Evolutionary conservation across 2,113 vertebrate genomes (phyloP).

Genomic region (Lepidothrix coronata): DNA sequence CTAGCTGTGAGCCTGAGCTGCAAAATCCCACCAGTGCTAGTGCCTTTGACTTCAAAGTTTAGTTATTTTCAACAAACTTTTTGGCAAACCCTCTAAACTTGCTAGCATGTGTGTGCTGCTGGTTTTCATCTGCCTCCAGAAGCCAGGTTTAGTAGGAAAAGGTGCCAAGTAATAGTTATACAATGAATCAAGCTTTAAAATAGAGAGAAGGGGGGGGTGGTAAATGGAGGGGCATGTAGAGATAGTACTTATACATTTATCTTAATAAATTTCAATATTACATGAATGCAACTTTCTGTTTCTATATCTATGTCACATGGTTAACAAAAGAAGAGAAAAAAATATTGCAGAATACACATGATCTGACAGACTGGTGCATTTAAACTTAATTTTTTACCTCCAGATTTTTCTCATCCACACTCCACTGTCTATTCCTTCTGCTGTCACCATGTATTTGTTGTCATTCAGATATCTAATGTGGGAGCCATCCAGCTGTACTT

Average conservation of each 20-base stretch:
- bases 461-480: neutral
- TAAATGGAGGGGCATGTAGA: neutral
- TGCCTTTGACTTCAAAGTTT: neutral
- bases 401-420: neutral
- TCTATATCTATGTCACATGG: neutral
- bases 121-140: slow-evolving; percentile 1
- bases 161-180: neutral
- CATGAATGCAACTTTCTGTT: neutral
- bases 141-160: neutral
- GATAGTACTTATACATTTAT: neutral
- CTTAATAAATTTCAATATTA: neutral
- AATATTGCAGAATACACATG: neutral
- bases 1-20: neutral
- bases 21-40: neutral
- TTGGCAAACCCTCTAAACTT: neutral
- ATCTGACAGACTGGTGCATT: neutral
- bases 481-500: neutral
- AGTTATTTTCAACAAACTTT: neutral
- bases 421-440: neutral
- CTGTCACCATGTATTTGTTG: neutral
- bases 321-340: neutral
- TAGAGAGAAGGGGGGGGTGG: accelerated
- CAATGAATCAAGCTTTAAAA: neutral
- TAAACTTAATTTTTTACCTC: neutral
- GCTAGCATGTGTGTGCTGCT: neutral